Evolutionary conservation across 1,140 invertebrate species (phyloP).

Genomic region (Diploscapter pachys): DNA sequence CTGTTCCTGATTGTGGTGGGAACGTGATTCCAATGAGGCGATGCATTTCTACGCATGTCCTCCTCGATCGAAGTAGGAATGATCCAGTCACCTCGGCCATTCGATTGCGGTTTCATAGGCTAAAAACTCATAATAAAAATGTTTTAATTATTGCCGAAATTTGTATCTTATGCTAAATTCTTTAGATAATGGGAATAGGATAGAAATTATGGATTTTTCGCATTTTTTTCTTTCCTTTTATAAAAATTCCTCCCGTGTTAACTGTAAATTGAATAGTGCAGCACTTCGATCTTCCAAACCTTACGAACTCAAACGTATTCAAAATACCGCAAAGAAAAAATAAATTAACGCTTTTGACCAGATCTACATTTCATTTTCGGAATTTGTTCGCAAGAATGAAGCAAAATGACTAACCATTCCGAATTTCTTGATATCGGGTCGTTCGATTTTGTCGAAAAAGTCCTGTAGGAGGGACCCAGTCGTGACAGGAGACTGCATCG

Average conservation of each 20-base stretch:
- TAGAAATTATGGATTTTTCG: constrained; percentile 18
- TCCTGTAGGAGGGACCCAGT: too few species aligned
- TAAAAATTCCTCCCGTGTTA: neutral
- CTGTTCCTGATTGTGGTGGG: constrained; percentile 6
- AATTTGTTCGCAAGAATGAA: too few species aligned
- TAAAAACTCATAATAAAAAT: neutral
- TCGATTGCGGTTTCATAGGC: neutral
- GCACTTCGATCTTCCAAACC: too few species aligned
- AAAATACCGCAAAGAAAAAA: too few species aligned
- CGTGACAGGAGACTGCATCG: too few species aligned
- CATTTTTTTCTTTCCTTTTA: neutral
- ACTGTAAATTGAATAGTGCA: too few species aligned
- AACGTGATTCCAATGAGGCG: constrained; percentile 6
- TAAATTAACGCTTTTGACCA: too few species aligned
- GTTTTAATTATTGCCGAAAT: constrained; percentile 16
- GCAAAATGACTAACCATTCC: too few species aligned
- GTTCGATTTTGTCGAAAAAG: too few species aligned
- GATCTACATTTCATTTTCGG: too few species aligned
- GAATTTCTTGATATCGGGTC: too few species aligned
- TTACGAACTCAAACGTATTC: too few species aligned
- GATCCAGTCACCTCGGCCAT: neutral
- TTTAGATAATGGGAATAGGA: constrained; percentile 3
- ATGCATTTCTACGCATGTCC: constrained; percentile 13
- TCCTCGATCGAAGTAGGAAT: neutral
- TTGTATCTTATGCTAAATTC: constrained; percentile 11